phyloP scores from a whole-genome alignment of 2,113 vertebrate species.

The Macroglossus sobrinus region DNA sequence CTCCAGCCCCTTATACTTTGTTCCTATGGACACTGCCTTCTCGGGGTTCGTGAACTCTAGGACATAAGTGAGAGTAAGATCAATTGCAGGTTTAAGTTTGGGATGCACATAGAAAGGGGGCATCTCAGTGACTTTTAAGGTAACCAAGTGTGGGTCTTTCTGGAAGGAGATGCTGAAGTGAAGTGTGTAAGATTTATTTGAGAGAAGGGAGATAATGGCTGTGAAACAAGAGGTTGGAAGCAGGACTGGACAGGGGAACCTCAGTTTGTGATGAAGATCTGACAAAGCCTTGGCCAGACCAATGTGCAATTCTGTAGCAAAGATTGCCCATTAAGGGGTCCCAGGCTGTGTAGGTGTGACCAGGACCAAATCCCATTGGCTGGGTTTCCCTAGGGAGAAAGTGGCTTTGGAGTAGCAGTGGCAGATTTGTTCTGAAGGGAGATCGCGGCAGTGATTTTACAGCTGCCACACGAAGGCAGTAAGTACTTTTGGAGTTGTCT shows the following conservation, averaged over 20 bases:
- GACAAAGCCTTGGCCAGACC: neutral
- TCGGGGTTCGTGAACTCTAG: neutral
- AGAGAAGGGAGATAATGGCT: neutral
- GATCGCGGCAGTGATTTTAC: rapidly evolving
- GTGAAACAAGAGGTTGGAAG: neutral
- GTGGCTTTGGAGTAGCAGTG: rapidly evolving
- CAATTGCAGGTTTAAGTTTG: neutral
- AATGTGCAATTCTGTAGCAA: neutral
- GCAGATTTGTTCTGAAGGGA: neutral
- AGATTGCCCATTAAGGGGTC: neutral
- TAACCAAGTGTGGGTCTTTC: neutral
- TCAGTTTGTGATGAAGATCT: neutral
- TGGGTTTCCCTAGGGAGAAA: neutral
- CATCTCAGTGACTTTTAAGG: neutral
- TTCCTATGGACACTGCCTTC: neutral
- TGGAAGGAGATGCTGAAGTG: neutral
- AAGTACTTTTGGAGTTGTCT: neutral
- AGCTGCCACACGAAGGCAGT: neutral
- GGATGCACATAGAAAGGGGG: neutral
- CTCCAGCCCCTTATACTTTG: neutral
- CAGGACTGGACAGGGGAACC: neutral
- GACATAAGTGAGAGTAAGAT: neutral
- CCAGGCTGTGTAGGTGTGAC: rapidly evolving
- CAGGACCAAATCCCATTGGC: neutral
- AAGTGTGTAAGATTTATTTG: too few relatives aligned